A percentile compares a stretch with the other conserved stretches of the same genome.
Conservation (phyloP, 1,140 invertebrate genomes). For the Cryptotermes secundus region DNA sequence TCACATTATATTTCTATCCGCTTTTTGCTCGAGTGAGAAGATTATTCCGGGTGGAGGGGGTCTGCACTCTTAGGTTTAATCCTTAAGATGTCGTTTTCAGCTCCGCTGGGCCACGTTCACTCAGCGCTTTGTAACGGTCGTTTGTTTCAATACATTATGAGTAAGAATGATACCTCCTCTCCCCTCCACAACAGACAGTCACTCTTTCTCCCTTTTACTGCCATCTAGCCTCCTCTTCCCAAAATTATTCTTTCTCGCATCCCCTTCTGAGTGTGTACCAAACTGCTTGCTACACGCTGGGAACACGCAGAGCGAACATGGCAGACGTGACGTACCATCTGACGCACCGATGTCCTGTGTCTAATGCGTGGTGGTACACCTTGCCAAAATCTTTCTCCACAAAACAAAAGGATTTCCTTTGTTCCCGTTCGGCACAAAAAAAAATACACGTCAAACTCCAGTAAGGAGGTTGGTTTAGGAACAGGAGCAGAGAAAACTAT, state of each 20-base stretch:
- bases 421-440: neutral
- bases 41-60: neutral
- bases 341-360: neutral
- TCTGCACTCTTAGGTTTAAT: neutral
- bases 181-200: neutral
- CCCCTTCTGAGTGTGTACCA: neutral
- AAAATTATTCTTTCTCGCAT: neutral
- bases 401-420: neutral
- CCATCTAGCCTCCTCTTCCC: neutral
- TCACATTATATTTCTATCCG: neutral
- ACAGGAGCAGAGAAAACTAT: too few relatives aligned
- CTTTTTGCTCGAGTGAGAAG: neutral
- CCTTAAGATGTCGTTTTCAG: conserved; percentile 18
- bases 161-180: neutral
- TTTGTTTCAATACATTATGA: conserved; percentile 6
- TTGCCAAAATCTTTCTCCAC: neutral
- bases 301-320: neutral
- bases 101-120: neutral
- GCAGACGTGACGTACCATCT: neutral
- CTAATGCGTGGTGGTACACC: neutral
- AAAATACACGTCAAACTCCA: neutral
- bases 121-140: neutral
- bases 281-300: neutral
- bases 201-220: neutral
- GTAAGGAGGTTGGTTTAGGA: too few relatives aligned